These are phyloP conservation scores for Hycleus cichorii DNA, from an alignment of 1,140 invertebrate genomes.

Conservation along the genomic window DNA sequence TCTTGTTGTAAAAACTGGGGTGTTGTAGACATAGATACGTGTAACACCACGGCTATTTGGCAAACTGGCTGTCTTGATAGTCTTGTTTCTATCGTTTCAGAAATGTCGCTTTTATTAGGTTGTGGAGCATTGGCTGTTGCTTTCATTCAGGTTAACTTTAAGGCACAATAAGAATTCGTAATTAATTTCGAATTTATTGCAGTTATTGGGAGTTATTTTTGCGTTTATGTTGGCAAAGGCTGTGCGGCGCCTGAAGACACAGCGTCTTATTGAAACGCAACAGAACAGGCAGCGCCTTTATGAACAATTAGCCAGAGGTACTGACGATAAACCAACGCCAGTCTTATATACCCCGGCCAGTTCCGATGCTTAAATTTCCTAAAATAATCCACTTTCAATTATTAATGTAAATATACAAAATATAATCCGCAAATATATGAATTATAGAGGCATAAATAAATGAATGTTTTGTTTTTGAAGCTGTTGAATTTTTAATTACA, in stretches of 20 bases:
- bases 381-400: background rate
- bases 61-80: conserved; percentile 57
- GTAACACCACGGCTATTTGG: no score
- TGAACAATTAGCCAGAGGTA: conserved; percentile 26
- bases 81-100: conserved; percentile 58
- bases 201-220: conserved; percentile 80
- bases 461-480: no score
- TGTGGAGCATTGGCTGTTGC: conserved; percentile 73
- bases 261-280: conserved; percentile 52
- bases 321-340: conserved; percentile 22
- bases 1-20: no score
- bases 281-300: conserved; percentile 53
- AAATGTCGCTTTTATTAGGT: conserved; percentile 67
- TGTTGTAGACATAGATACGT: no score
- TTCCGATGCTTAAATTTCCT: conserved; percentile 19
- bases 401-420: no score
- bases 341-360: conserved; percentile 23
- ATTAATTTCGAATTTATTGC: conserved; percentile 32
- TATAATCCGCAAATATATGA: no score
- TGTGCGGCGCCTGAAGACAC: conserved; percentile 70
- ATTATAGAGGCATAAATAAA: no score
- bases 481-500: no score
- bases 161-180: background rate
- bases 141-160: conserved; percentile 58
- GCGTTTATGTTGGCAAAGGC: conserved; percentile 76